A percentile compares a stretch with the other conserved stretches of the same genome.
phyloP scores from a whole-genome alignment of 2,888 invertebrate genomes.

The Malthinus seriepunctatus region DNA sequence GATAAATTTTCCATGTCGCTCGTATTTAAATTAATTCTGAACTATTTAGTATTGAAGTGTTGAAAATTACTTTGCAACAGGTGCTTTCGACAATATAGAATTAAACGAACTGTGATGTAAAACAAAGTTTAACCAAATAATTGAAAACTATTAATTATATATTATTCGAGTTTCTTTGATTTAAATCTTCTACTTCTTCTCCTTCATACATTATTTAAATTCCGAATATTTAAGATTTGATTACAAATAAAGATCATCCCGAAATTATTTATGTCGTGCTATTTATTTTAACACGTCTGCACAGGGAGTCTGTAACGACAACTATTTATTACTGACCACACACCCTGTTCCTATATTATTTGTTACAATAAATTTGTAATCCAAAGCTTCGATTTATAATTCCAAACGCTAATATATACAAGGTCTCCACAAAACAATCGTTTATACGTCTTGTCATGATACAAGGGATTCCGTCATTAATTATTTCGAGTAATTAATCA shows the following conservation, averaged over 20 bases:
- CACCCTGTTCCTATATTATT: constrained; percentile 39
- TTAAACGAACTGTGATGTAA: constrained; percentile 11
- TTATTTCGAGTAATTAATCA: too few relatives aligned
- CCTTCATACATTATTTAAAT: too few relatives aligned
- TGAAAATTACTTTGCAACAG: constrained; percentile 24
- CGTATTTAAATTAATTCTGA: constrained; percentile 9
- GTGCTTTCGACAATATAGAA: constrained; percentile 21
- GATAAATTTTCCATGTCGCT: background rate
- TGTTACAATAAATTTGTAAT: constrained; percentile 30
- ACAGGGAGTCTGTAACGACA: constrained; percentile 47
- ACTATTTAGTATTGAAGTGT: constrained; percentile 20
- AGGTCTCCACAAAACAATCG: too few relatives aligned
- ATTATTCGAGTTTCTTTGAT: too few relatives aligned
- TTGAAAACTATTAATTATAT: background rate
- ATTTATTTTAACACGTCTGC: constrained; percentile 44
- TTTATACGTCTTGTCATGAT: too few relatives aligned
- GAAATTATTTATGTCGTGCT: constrained; percentile 48
- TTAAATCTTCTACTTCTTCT: too few relatives aligned
- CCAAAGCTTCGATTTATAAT: constrained; percentile 15
- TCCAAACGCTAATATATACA: background rate
- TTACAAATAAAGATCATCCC: too few relatives aligned
- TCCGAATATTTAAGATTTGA: too few relatives aligned
- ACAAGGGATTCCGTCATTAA: too few relatives aligned
- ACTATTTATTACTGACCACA: constrained; percentile 49
- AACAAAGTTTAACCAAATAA: constrained; percentile 2